Base-by-base conservation (phyloP, 1,140 invertebrate genomes). In the Gonioctena quinquepunctata region DNA sequence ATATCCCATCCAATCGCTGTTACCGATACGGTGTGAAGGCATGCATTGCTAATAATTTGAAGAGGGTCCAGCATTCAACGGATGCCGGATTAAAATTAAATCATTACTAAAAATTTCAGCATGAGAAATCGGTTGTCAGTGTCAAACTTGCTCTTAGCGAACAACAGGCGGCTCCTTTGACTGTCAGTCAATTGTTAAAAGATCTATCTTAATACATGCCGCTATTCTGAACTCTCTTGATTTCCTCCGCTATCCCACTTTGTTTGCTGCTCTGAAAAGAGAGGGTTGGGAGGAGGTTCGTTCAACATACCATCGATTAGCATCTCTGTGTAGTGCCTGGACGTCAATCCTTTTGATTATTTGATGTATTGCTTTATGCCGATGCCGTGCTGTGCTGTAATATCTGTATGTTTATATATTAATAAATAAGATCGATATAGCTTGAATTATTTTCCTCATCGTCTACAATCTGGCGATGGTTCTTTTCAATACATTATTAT, bases 101-200 rank as follows among this genome's bases (percentile, higher is more conserved):
- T 75, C 73, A 71, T 75, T 72, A 75, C 68, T 75, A 74, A 76
- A 73, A 76, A 76, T 67, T 70, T 75, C 59, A 73, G 71, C 75
- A 71, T 76, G 65, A 72, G 62, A 66, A 69, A 73, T 69, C 69
- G 61, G 66, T 42, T 69, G 73, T 75, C 73, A 72, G 68, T 72
- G 73, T 75, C 73, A 75, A 60, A 66, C 69, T 63, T 70, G 73
- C 73, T 75, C 73, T 75, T 75, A 75, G 70, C 65, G 72, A 76
- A 76, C 76, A 76, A 74, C 76, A 66, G 75, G 75, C 76, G 76
- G 76, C 74, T 49, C 70, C 76, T 78, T 78, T 78, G 76, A 76
- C 68, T 73, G 76, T 78, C 76, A 78, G 70, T 78, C 76, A 78
- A 78, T 76, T 75, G 76, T 78, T 78, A 78, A 78, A 76, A 76